Base-by-base conservation (phyloP, 2,888 invertebrate genomes). In the Noctuana brunneofusca region DNA sequence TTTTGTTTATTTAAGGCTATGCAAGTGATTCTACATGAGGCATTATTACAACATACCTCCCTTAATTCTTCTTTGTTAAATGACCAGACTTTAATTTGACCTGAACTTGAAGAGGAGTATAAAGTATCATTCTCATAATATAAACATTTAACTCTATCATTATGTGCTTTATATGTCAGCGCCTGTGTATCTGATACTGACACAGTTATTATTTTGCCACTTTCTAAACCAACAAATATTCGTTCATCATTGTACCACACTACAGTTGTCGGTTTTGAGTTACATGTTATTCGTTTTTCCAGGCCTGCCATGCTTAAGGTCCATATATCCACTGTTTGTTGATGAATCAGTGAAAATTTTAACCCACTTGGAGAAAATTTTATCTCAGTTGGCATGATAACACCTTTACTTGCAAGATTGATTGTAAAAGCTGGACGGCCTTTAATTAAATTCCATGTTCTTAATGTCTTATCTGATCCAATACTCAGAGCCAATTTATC, bases 361-460 rank as follows among this genome's bases (percentile, higher is more conserved):
- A 94, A 93, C 18, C 97, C 98, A 71, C 93, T 93, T 3, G 96
- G 95, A 54, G 96, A 95, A 95, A 97, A 98, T 58, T 85, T 85
- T 0, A 94, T 80, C 71, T 93, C 93, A 72, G 89, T 84, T 49
- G 89, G 84, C 75, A 86, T 71, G 48, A 87, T 82, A 53, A 92
- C 88, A 65, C 92, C 92, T 86, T 95, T 95, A 75, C 93, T 95
- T 66, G 94, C 94, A 32, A 98, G 89, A 82, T 98, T 97, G n/a
- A 96, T 96, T 0, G 96, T 95, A 81, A 96, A 98, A 0, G 98
- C 98, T 71, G 95, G 95, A 65, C 97, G 93, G 0, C 98, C 98
- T 83, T 97, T 98, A 0, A 98, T 92, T 66, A 99, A 92, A 90
- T 99, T 98, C 99, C 99, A 99, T 2, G 98, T 98, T 74, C 95